These are phyloP conservation scores for Hypotaenidia okinawae DNA, from an alignment of 2,797 vertebrate species.

Conservation along the genomic window DNA sequence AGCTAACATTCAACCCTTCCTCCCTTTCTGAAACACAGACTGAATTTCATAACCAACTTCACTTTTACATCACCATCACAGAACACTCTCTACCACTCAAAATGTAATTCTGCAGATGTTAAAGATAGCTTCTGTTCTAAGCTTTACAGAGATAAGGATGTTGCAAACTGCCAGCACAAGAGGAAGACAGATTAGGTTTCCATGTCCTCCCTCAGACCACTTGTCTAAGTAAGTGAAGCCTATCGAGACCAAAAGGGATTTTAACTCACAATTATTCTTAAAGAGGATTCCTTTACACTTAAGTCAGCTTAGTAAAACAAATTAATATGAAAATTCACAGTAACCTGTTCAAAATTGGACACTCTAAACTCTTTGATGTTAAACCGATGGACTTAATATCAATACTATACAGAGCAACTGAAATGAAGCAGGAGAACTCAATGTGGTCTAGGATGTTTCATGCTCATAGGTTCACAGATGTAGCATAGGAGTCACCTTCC, in stretches of 20 bases:
- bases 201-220: background rate
- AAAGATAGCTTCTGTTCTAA: constrained; percentile 27
- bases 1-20: background rate
- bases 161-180: constrained; percentile 9
- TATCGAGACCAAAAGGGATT: background rate
- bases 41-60: background rate
- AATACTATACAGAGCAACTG: background rate
- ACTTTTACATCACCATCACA: background rate
- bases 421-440: background rate
- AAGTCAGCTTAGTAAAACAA: background rate
- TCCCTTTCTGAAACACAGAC: background rate
- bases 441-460: background rate
- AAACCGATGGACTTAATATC: background rate
- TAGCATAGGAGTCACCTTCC: background rate
- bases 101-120: background rate
- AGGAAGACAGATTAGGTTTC: background rate
- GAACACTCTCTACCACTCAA: background rate
- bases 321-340: background rate
- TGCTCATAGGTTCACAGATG: background rate
- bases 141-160: constrained; percentile 2
- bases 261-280: background rate
- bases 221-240: background rate
- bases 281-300: background rate
- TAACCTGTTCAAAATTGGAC: background rate
- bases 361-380: background rate